Evolutionary conservation across 2,888 invertebrate species (phyloP).

Genomic region (Drosophila paramelanica): DNA sequence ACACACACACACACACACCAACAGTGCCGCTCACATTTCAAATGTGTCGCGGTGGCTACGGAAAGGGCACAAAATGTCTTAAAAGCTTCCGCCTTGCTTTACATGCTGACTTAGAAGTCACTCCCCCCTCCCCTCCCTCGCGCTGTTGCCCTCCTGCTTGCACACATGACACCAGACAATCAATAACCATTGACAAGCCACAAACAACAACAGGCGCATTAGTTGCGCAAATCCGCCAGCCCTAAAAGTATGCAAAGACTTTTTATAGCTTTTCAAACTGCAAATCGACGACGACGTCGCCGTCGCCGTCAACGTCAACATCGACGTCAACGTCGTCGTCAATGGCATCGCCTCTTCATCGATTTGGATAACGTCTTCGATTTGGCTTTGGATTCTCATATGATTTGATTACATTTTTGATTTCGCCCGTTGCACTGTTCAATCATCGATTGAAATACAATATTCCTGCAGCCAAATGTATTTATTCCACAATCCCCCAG

Average conservation of each 20-base stretch:
- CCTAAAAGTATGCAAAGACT: conserved; percentile 66
- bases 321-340: conserved; percentile 13
- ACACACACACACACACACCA: not conserved
- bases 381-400: conserved; percentile 57
- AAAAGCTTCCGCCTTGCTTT: conserved; percentile 75
- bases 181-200: conserved; percentile 80
- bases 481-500: conserved; percentile 38
- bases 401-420: conserved; percentile 76
- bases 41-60: conserved; percentile 10
- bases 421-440: conserved; percentile 65
- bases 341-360: conserved; percentile 20
- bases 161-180: conserved; percentile 77
- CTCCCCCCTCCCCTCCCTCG: not conserved
- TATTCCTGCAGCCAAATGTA: conserved; percentile 59
- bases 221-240: conserved; percentile 72
- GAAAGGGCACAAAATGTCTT: conserved; percentile 60
- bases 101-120: conserved; percentile 53
- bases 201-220: conserved; percentile 71
- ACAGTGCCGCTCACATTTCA: conserved; percentile 30
- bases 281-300: conserved; percentile 62
- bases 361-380: conserved; percentile 37
- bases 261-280: conserved; percentile 61
- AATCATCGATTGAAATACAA: conserved; percentile 77
- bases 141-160: not conserved
- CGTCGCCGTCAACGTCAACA: conserved; percentile 6